Base-by-base conservation (phyloP, 2,797 vertebrate species). In the Rhynchonycteris naso region DNA sequence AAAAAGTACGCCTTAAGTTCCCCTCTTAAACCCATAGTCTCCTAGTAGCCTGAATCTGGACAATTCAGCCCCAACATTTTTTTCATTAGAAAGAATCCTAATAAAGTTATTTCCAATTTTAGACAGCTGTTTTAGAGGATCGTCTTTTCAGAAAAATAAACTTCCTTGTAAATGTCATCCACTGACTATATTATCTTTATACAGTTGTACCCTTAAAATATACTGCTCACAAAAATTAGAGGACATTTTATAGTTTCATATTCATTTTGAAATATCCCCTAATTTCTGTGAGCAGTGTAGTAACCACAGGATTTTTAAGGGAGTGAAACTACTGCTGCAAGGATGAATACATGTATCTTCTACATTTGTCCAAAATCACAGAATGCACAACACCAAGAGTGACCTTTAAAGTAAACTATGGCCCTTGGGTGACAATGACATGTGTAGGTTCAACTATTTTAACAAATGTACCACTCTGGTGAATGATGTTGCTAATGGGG, bases 61-160 rank as follows among this genome's bases (percentile, higher is more conserved):
- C 43, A 58, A 82, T 54, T 72, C 24, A 78, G 4, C 19, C 28
- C 16, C 28, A 72, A 92, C 43, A n/a, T 1, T 54, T 71, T 52
- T 13, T 85, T 90, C 18, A 65, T 52, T 94, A 58, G 63, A 28
- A 75, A 83, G n/a, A 81, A 95, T 61, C 72, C 33, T 56, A 82
- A 54, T 12, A 35, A 66, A 54, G 9, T 69, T 43, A 43, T 71
- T 71, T 58, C 52, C 66, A 54, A 59, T 22, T 81, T 71, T 33
- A 65, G 4, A 86, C 63, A 80, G 22, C 9, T 33, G 2, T 72
- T 76, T 85, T 33, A 54, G 9, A 59, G 33, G 10, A 30, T 87
- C n/a, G 79, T 89, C 38, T 54, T 38, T 93, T 74, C 28, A 58
- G 54, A 75, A 43, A 90, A 86, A 69, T 56, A 88, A 83, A 88